Base-by-base conservation (phyloP, 2,888 invertebrate genomes). In the Ypsolopha sequella region DNA sequence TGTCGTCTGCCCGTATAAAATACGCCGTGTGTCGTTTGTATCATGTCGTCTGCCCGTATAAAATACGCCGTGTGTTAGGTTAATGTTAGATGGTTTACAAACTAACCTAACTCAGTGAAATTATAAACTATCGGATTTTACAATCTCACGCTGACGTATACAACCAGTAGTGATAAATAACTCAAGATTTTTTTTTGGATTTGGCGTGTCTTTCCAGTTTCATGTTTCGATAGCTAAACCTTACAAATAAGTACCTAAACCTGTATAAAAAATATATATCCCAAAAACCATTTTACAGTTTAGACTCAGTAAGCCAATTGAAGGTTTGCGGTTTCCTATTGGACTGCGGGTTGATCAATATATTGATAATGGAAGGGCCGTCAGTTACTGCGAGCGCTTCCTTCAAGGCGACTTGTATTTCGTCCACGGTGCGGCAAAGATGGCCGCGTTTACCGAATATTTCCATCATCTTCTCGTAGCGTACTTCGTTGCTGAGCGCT, bases 241-340 rank as follows among this genome's bases (percentile, higher is more conserved):
- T 24, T 24, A 24, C 24, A 24, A 24, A 24, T 24, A 24, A 43
- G 10, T 11, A n/a, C n/a, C n/a, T n/a, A 2, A 52, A 14, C 14
- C 39, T 52, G 44, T 41, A 34, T n/a, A 43, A 51, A 51, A 6
- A 36, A 11, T 33, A 6, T 6, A 14, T 34, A 36, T 43, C 14
- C 13, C 36, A 11, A 24, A 24, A 44, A 10, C 43, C 39, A 47
- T 52, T 65, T 89, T 89, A 95, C 62, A 96, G 85, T 77, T 97
- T 97, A 6, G 97, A 96, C 79, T 96, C 95, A 0, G 97, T 97
- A 6, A 97, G 87, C 97, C 97, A 97, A 69, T 89, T 92, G 75
- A 96, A 97, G 13, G 93, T 90, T 82, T 98, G 98, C 41, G 94
- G 91, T 77, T 97, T 98, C 57, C 98, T 90, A 70, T 94, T 95